Base-by-base conservation (phyloP, 1,140 invertebrate genomes). In the Cherax destructor region DNA sequence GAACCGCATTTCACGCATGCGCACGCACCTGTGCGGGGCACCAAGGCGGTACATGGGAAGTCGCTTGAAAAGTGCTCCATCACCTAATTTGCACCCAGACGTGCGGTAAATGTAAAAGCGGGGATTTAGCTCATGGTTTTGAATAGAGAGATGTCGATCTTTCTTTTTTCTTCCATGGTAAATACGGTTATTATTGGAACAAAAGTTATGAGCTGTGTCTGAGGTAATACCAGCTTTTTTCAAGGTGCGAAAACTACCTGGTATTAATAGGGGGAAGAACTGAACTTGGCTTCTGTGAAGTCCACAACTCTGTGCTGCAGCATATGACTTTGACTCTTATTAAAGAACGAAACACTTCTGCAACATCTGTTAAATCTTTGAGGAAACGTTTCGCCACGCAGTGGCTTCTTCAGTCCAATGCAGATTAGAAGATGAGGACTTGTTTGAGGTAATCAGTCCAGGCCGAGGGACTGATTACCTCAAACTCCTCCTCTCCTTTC, bases 1-100 rank as follows among this genome's bases (percentile, higher is more conserved):
- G 69, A 74, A 74, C 69, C 69, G 30, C n/a, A 74, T 74, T 74
- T 74, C 69, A 74, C 69, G 69, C 69, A 74, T 74, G 69, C 69
- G 69, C 69, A 74, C n/a, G 30, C 69, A 74, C n/a, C n/a, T 3
- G 61, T 13, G 61, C 5, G n/a, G n/a, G 69, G 65, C 18, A 69
- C 5, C 13, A 21, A 21, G 65, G 65, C 21, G n/a, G 61, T 21
- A 21, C 61, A 30, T 74, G 24, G 69, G 69, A 74, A 74, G 69
- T 24, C n/a, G 24, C 69, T 30, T 1, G 69, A 74, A 74, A 74
- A 74, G 69, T 30, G 24, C 69, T 30, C 24, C 69, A 74, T 74
- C 69, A 30, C 30, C 69, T 74, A 74, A 74, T 74, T 24, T 74
- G n/a, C n/a, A 74, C 9, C 30, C 69, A 24, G 7, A 30, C 69